Evolutionary conservation across 2,888 invertebrate species (phyloP).

Genomic region (Acronicta alni): DNA sequence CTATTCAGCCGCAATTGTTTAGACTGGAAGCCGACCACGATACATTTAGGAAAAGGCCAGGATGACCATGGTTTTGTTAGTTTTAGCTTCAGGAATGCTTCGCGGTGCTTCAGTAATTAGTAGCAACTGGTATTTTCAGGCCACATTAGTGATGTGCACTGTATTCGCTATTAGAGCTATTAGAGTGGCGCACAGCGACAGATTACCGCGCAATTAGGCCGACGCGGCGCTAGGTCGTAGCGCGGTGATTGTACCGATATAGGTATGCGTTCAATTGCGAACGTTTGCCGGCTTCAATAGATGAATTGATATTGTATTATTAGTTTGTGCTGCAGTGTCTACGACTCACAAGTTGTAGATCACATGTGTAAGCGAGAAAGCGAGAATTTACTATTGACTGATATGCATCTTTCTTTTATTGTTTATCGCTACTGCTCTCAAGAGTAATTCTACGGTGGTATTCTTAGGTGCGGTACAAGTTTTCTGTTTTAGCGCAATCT

Average conservation of each 20-base stretch:
- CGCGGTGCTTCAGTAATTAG: not conserved
- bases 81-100: not conserved
- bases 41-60: too few species aligned
- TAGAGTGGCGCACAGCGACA: slow-evolving; percentile 16
- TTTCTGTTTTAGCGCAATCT: too few species aligned
- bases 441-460: too few species aligned
- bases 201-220: slow-evolving; percentile 27
- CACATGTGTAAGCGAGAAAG: too few species aligned
- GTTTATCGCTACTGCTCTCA: too few species aligned
- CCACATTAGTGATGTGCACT: not conserved
- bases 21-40: too few species aligned
- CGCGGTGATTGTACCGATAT: slow-evolving; percentile 8
- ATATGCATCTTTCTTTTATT: too few species aligned
- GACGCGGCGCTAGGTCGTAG: slow-evolving; percentile 9
- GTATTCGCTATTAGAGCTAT: not conserved
- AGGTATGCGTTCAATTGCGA: not conserved
- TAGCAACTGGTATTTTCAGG: not conserved
- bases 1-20: too few species aligned
- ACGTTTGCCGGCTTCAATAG: not conserved
- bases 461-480: too few species aligned
- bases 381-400: too few species aligned
- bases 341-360: too few species aligned
- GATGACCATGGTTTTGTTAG: not conserved
- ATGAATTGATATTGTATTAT: not conserved
- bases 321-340: too few species aligned